Evolutionary conservation across 35 echinoderm and acorn worm genomes (phyloP).

Genomic region (Lytechinus variegatus): DNA sequence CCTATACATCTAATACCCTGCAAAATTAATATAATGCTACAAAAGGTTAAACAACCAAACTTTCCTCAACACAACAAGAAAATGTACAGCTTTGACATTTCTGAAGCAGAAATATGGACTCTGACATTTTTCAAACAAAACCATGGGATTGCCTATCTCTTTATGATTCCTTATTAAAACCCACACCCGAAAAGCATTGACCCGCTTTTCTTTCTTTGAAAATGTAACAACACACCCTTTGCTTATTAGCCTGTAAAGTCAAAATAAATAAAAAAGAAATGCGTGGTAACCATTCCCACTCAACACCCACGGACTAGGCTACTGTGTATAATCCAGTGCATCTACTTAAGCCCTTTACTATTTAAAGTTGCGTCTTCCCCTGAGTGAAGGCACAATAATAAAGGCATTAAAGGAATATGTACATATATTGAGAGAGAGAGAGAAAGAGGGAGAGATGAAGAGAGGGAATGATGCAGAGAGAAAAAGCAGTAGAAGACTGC

Average conservation of each 20-base stretch:
- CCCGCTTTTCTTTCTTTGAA: slow-evolving; percentile 31
- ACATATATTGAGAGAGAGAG: not conserved
- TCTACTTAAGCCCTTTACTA: slow-evolving; percentile 44
- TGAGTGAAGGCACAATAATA: slow-evolving; percentile 23
- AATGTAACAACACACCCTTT: slow-evolving; percentile 36
- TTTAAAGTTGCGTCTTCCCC: slow-evolving; percentile 21
- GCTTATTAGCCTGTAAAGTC: slow-evolving; percentile 24
- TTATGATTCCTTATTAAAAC: slow-evolving; percentile 21
- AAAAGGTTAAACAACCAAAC: slow-evolving; percentile 5
- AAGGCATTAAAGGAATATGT: not conserved
- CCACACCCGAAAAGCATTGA: slow-evolving; percentile 33
- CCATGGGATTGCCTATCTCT: slow-evolving; percentile 18
- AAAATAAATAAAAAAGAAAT: slow-evolving; percentile 3
- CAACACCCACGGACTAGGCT: slow-evolving; percentile 25
- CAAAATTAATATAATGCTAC: slow-evolving; percentile 15
- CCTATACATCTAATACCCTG: not conserved
- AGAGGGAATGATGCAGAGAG: not conserved
- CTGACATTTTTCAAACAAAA: slow-evolving; percentile 20
- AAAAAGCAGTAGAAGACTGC: not conserved
- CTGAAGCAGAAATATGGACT: not conserved
- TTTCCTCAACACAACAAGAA: not conserved
- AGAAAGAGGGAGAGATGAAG: not conserved
- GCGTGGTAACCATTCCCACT: not conserved
- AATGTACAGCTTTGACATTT: slow-evolving; percentile 42
- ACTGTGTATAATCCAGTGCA: slow-evolving; percentile 16